A percentile compares a stretch with the other conserved stretches of the same genome.
These are phyloP conservation scores for Phenacoccus solenopsis DNA, from an alignment of 1,140 invertebrate species.

Conservation along the genomic window DNA sequence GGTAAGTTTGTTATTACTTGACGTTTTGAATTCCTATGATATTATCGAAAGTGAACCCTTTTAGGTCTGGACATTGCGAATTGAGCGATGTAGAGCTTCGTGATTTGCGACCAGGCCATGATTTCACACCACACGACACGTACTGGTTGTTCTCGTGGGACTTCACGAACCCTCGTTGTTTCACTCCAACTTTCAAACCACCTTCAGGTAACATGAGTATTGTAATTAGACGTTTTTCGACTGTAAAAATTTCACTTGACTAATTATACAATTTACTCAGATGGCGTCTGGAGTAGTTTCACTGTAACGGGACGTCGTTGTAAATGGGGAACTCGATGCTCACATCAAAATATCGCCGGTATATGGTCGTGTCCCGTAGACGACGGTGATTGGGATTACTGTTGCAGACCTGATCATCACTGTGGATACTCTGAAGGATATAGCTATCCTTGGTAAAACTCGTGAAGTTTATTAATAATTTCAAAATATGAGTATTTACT, in stretches of 20 bases:
- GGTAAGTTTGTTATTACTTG: conserved; percentile 33
- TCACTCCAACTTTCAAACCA: conserved; percentile 24
- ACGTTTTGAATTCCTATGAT: background rate
- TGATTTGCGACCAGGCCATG: conserved; percentile 49
- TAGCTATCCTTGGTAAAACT: conserved; percentile 56
- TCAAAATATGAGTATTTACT: conserved; percentile 22
- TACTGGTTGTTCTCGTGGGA: conserved; percentile 53
- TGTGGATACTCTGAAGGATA: conserved; percentile 69
- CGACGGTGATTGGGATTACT: conserved; percentile 64
- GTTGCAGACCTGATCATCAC: conserved; percentile 59
- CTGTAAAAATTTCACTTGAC: no score
- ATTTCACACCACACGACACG: conserved; percentile 45
- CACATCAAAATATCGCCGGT: conserved; percentile 52
- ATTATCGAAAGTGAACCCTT: background rate
- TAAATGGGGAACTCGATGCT: conserved; percentile 50
- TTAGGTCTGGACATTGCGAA: conserved; percentile 42
- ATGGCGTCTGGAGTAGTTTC: conserved; percentile 47
- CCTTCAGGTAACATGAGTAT: background rate
- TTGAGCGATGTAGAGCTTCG: conserved; percentile 53
- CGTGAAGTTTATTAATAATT: conserved; percentile 17
- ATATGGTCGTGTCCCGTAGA: conserved; percentile 68
- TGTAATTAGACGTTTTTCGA: no score
- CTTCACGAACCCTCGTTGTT: conserved; percentile 36
- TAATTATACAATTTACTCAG: no score
- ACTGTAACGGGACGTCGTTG: conserved; percentile 66